Conservation (phyloP, 2,888 invertebrate genomes). For the Drosophila stalkeri region DNA sequence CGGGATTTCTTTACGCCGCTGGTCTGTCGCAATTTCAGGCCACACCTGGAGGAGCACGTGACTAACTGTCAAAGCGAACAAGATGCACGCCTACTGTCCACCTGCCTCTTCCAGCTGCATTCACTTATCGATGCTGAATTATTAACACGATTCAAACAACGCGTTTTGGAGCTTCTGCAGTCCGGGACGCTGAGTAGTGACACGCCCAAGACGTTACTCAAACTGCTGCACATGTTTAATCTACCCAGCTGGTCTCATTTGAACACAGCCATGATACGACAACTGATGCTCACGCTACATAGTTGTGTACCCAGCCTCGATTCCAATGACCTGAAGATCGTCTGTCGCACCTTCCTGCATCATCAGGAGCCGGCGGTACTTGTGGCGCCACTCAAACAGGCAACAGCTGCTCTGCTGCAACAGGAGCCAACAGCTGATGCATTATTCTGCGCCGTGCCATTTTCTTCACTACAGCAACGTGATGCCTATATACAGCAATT, state of each 20-base stretch:
- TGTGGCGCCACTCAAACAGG: conserved; percentile 84
- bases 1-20: conserved; percentile 84
- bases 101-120: conserved; percentile 85
- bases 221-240: conserved; percentile 85
- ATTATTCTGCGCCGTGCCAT: conserved; percentile 85
- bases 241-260: conserved; percentile 85
- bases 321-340: conserved; percentile 84
- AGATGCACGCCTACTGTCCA: conserved; percentile 85
- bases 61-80: conserved; percentile 81
- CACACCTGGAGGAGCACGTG: conserved; percentile 82
- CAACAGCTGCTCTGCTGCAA: conserved; percentile 80
- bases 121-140: conserved; percentile 83
- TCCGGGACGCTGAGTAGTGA: conserved; percentile 68
- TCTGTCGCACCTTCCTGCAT: conserved; percentile 85
- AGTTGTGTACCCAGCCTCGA: conserved; percentile 83
- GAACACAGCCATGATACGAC: conserved; percentile 82
- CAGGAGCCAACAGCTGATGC: conserved; percentile 83
- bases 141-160: conserved; percentile 83
- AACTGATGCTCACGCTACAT: conserved; percentile 83
- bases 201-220: conserved; percentile 75
- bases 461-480: conserved; percentile 85
- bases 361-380: conserved; percentile 86
- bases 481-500: conserved; percentile 83
- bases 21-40: conserved; percentile 83
- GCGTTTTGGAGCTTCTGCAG: conserved; percentile 82